Evolutionary conservation across 2,888 invertebrate genomes (phyloP), one percentile per base, ranked within the genome.

Genomic region (Zygogramma bicolorata): DNA sequence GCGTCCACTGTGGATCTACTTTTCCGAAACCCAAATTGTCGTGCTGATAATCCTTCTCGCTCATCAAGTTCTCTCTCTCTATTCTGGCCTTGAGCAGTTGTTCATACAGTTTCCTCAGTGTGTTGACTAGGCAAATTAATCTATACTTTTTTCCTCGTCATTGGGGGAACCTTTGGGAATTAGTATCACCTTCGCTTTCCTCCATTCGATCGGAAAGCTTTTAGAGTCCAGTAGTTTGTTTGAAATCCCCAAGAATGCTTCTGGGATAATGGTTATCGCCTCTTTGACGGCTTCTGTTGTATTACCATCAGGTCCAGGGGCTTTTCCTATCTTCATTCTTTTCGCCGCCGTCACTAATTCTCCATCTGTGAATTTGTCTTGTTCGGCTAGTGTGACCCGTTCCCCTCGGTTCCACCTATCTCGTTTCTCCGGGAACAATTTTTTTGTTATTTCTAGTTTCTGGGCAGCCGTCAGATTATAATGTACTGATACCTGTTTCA

Each of bases 271-370:
- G 34, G 34, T 10, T n/a, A 49, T 8, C 8, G 49, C 18, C n/a
- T 49, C 60, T 18, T 61, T 71, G 0, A 68, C 38, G 5, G 60
- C 61, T 20, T 67, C 71, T 18, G 67, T 25, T 5, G 49, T 58
- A 18, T 58, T 60, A 8, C 71, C 67, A 18, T 71, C 71, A 40
- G 20, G 38, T 2, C 71, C 46, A 5, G 66, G 71, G 7, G 71
- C 59, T 38, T 49, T 71, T 25, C 68, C 68, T 7, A 8, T 42
- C 59, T 71, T 71, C 10, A 74, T 25, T 25, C 62, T 74, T 22
- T 53, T 27, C 0, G 10, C 61, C 20, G 71, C 72, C 4, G 8
- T 15, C 3, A 15, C 18, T 13, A 76, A 1, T 58, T 76, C 74
- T 25, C 76, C 72, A n/a, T 5, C 34, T 34, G 34, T 34, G 13